phyloP scores from a whole-genome alignment of 2,888 invertebrate genomes.

The Cerastoderma edule region DNA sequence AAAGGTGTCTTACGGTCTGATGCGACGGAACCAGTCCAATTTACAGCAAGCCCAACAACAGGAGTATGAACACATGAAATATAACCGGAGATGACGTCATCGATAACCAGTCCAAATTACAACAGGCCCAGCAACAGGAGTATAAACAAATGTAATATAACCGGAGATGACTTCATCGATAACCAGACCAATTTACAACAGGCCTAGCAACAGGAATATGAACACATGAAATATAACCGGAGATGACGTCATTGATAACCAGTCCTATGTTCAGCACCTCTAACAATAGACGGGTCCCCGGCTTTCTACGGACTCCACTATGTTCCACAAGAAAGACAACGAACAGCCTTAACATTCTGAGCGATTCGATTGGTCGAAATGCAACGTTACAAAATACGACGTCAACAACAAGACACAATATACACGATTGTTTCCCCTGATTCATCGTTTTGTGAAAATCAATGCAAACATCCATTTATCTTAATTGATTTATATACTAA shows the following conservation, averaged over 20 bases:
- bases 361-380: no score
- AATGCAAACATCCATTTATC: no score
- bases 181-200: slow-evolving; percentile 26
- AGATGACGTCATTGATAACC: slow-evolving; percentile 26
- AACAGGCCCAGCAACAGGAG: slow-evolving; percentile 17
- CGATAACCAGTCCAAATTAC: slow-evolving; percentile 24
- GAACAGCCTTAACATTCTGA: no score
- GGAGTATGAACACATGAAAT: background rate
- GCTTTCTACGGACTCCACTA: no score
- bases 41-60: slow-evolving; percentile 24
- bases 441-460: no score
- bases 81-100: slow-evolving; percentile 18
- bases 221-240: background rate
- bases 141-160: background rate
- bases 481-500: no score
- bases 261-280: slow-evolving; percentile 17
- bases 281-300: no score
- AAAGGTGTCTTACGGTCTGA: slow-evolving; percentile 35
- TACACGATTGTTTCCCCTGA: no score
- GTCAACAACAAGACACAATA: no score
- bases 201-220: slow-evolving; percentile 1
- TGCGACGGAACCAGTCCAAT: slow-evolving; percentile 23
- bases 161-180: slow-evolving; percentile 23
- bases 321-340: no score
- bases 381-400: no score